Evolutionary conservation across 2,888 invertebrate genomes (phyloP), one percentile per base, ranked within the genome.

Genomic region (Pollenia angustigena): DNA sequence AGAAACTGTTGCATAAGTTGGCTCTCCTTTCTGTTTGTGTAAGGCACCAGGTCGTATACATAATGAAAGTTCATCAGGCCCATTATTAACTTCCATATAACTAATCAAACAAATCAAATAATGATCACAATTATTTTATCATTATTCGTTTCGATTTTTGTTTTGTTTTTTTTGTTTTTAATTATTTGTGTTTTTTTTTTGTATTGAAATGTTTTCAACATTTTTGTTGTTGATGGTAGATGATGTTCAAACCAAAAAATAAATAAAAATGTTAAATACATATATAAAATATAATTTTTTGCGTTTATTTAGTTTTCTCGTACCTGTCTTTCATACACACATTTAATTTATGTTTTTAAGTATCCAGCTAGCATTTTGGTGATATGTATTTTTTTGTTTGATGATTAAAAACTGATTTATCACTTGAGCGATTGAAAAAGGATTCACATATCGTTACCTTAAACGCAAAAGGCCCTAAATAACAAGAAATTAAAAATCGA

Each of bases 31-130:
- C 94, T 95, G 95, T 75, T 94, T 94, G 91, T 94, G 94, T 90
- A 95, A 93, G 85, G 94, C 94, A 79, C 95, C 96, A 75, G 96
- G 96, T 91, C 95, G 95, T 90, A 96, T 96, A 91, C 96, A 95
- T 95, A 96, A 95, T 90, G 95, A 94, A 91, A 96, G 95, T 93
- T 96, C 95, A 93, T 96, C 95, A 72, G 95, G 94, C 82, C 95
- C 95, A 90, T 95, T 95, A 87, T 95, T 95, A 90, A 96, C 95
- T 91, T 96, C 95, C 90, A 96, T 95, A 92, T 95, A 96, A 90
- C 96, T 96, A 92, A 88, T 94, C 93, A 92, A 92, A 69, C 81
- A 66, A 90, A 88, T 88, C 88, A 87, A 85, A 88, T 81, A 85
- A 87, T 81, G 78, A 72, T 76, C 68, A 64, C 68, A 69, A 86